phyloP scores from a whole-genome alignment of 1,140 invertebrate species.

The Ips typographus region DNA sequence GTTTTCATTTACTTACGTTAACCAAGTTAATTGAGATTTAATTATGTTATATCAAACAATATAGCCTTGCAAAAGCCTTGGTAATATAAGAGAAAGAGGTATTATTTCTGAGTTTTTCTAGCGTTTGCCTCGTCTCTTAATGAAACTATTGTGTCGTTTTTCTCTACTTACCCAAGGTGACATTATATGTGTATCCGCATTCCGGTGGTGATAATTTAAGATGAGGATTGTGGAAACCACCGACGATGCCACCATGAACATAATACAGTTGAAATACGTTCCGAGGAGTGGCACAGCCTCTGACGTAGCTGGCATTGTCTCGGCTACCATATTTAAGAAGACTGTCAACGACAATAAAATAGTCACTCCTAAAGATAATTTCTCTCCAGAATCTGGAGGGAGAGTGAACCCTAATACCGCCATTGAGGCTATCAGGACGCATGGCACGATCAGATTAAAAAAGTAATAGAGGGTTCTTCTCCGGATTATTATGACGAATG shows the following conservation, averaged over 20 bases:
- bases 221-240: slow-evolving; percentile 97
- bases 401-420: slow-evolving; percentile 96
- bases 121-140: too few species aligned
- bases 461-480: slow-evolving; percentile 97
- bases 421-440: slow-evolving; percentile 97
- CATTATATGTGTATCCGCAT: slow-evolving; percentile 96
- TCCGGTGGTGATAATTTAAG: slow-evolving; percentile 97
- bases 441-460: slow-evolving; percentile 99
- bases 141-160: too few species aligned
- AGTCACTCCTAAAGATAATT: slow-evolving; percentile 96
- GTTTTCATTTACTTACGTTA: too few species aligned
- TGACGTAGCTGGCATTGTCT: slow-evolving; percentile 88
- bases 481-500: slow-evolving; percentile 95
- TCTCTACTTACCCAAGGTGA: slow-evolving; percentile 82
- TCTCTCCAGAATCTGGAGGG: slow-evolving; percentile 97
- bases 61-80: background rate
- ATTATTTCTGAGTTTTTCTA: slow-evolving; percentile 5
- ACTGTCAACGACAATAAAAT: slow-evolving; percentile 98
- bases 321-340: slow-evolving; percentile 92
- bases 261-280: slow-evolving; percentile 99
- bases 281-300: slow-evolving; percentile 80
- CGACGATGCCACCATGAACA: slow-evolving; percentile 99
- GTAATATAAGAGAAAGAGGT: slow-evolving; percentile 1
- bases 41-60: too few species aligned
- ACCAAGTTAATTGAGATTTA: too few species aligned